These are phyloP conservation scores for Nycticorax nycticorax DNA, from an alignment of 2,113 vertebrate genomes.

Conservation along the genomic window DNA sequence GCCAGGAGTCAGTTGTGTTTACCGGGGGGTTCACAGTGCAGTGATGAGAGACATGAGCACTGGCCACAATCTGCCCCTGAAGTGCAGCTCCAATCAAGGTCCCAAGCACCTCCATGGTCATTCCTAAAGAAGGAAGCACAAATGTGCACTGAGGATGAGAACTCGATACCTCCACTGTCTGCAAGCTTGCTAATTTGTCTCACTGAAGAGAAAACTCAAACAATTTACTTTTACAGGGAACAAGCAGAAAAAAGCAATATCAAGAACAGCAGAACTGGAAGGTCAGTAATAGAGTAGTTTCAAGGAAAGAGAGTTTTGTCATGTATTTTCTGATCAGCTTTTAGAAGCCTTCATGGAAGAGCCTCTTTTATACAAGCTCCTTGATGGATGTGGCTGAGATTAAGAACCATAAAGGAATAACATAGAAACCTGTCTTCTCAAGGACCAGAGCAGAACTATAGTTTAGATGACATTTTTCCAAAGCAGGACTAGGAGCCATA, in stretches of 20 bases:
- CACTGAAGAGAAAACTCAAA: background rate
- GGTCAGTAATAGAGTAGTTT: background rate
- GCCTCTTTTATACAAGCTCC: background rate
- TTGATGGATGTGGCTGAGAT: background rate
- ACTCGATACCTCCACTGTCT: background rate
- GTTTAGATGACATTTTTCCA: background rate
- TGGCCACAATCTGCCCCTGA: slow-evolving; percentile 92
- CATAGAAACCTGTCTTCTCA: background rate
- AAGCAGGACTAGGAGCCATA: background rate
- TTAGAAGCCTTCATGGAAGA: background rate
- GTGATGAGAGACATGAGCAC: slow-evolving; percentile 77
- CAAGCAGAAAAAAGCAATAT: background rate
- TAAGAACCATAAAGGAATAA: background rate
- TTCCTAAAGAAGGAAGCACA: slow-evolving; percentile 77
- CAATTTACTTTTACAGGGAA: background rate
- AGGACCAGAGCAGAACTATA: background rate
- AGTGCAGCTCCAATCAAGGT: slow-evolving; percentile 90
- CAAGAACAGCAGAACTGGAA: background rate
- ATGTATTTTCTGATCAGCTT: background rate
- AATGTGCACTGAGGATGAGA: background rate
- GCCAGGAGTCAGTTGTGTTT: slow-evolving; percentile 62
- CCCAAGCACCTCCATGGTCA: slow-evolving; percentile 92
- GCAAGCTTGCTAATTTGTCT: background rate
- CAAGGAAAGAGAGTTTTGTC: background rate
- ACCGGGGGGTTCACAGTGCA: slow-evolving; percentile 69